Evolutionary conservation across 2,888 invertebrate genomes (phyloP), one percentile per base, ranked within the genome.

Genomic region (Pollenia labialis): DNA sequence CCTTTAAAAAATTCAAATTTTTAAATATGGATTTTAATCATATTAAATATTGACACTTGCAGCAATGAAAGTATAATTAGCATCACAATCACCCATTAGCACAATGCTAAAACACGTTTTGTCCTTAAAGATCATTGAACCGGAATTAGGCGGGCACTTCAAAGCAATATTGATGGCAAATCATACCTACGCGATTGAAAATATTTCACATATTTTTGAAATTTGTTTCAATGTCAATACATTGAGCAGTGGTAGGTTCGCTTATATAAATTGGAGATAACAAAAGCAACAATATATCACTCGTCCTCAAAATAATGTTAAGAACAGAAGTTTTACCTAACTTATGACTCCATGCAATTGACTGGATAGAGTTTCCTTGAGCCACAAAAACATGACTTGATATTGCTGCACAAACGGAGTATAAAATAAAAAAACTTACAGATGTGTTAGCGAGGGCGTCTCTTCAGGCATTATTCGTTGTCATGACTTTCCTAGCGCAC

Each of bases 311-410:
- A 44, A 64, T 18, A 0, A 64, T 64, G 44, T 44, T 46, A 32
- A 40, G 60, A 40, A 60, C n/a, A 2, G 60, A 42, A 3, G 60
- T 12, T 60, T 60, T 60, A n/a, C n/a, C n/a, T n/a, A n/a, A n/a
- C n/a, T n/a, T n/a, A n/a, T n/a, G n/a, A n/a, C n/a, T n/a, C n/a
- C 71, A 71, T 8, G 46, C 72, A 46, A 72, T 72, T 6, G 58
- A 11, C 6, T 44, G 48, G 3, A 72, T 58, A 6, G 68, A 68
- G 9, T n/a, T 32, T n/a, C 68, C 18, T 32, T 52, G 68, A 8
- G 32, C 71, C 9, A 71, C 42, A 16, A 23, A 3, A 23, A 23
- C 2, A 58, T 12, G 4, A 2, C 11, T 0, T 14, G n/a, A 40
- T 46, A 46, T 11, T 10, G 11, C 42, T 8, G 1, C n/a, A 62